phyloP scores from a whole-genome alignment of 2,888 invertebrate species.

The Drosophila diplacantha region DNA sequence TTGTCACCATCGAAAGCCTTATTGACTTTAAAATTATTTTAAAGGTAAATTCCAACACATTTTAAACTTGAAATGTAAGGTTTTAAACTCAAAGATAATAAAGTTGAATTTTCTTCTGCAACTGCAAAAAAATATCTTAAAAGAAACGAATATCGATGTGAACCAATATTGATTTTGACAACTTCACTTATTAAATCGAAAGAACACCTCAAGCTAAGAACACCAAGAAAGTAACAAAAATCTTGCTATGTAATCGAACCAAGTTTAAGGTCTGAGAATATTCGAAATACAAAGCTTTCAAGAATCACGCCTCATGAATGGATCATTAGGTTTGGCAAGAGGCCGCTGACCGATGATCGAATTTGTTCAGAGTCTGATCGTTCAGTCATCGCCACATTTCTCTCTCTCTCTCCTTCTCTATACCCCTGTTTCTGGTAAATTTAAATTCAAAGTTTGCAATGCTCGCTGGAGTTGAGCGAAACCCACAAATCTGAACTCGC shows the following conservation, averaged over 20 bases:
- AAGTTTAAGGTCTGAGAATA: constrained; percentile 1
- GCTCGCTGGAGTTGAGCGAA: constrained; percentile 2
- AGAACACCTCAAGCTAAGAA: not conserved
- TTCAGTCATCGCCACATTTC: constrained; percentile 15
- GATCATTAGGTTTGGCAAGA: constrained; percentile 6
- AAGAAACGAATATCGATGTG: too few species aligned
- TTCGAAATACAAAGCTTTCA: constrained; percentile 1
- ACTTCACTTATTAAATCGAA: not conserved
- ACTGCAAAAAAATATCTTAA: too few species aligned
- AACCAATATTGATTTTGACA: too few species aligned
- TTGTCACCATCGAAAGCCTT: too few species aligned
- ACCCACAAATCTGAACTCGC: constrained; percentile 19
- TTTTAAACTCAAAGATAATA: too few species aligned
- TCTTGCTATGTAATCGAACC: not conserved
- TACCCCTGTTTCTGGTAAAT: constrained; percentile 13
- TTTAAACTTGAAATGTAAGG: too few species aligned
- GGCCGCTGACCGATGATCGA: constrained; percentile 37
- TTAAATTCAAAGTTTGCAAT: constrained; percentile 25
- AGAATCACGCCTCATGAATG: constrained; percentile 11
- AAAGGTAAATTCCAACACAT: too few species aligned
- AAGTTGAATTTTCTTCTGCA: too few species aligned
- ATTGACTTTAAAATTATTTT: too few species aligned
- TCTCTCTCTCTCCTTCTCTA: constrained; percentile 1
- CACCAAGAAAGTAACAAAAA: constrained; percentile 2
- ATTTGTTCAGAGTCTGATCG: constrained; percentile 10